A percentile compares a stretch with the other conserved stretches of the same genome.
Evolutionary conservation across 2,797 vertebrate genomes (phyloP).

Genomic region (Enteromius unitaeniatus): DNA sequence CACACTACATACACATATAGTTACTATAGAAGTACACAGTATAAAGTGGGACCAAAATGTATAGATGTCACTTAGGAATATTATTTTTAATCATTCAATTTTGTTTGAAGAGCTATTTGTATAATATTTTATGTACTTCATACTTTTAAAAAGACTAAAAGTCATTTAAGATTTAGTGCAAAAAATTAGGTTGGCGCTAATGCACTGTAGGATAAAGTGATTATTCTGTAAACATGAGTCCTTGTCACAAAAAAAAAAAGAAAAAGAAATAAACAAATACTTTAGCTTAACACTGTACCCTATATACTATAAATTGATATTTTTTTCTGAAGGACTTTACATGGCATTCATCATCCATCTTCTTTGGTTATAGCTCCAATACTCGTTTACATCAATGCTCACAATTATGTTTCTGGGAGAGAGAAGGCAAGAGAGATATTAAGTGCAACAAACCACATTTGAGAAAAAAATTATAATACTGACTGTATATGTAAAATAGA

Average conservation of each 20-base stretch:
- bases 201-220: neutral
- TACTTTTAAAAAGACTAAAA: neutral
- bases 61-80: neutral
- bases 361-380: slow-evolving; percentile 12
- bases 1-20: too few species aligned
- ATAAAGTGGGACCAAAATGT: too few species aligned
- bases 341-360: neutral
- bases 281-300: neutral
- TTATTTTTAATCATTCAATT: too few species aligned
- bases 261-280: neutral
- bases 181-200: neutral
- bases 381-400: slow-evolving; percentile 6
- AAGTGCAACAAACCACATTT: neutral
- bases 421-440: slow-evolving; percentile 21
- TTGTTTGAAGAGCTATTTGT: neutral
- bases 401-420: slow-evolving; percentile 40
- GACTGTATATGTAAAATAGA: neutral
- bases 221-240: neutral
- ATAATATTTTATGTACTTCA: neutral
- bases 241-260: neutral
- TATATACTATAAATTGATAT: neutral
- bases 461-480: neutral
- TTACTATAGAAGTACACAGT: too few species aligned
- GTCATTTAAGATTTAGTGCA: neutral
- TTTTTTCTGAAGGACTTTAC: neutral